phyloP scores from a whole-genome alignment of 2,888 invertebrate genomes.

The Hipparchia semele region DNA sequence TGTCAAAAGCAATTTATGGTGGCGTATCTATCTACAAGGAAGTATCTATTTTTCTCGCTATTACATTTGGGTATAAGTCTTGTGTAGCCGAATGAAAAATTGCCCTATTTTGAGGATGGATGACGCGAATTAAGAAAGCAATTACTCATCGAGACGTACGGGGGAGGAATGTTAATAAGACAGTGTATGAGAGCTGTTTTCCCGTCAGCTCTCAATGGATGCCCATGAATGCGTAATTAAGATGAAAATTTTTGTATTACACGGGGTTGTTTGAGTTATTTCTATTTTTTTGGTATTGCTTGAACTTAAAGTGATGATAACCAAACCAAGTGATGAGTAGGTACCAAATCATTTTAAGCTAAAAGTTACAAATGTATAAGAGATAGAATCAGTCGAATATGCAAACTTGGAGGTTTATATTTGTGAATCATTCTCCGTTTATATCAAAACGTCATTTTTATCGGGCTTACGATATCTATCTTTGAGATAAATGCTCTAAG shows the following conservation, averaged over 20 bases:
- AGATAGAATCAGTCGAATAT: too few relatives aligned
- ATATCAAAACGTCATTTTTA: too few relatives aligned
- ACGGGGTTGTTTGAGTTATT: conserved; percentile 7
- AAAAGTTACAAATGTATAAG: too few relatives aligned
- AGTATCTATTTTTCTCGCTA: conserved; percentile 51
- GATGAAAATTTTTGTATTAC: conserved; percentile 50
- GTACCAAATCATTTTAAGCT: not conserved
- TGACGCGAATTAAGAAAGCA: conserved; percentile 83
- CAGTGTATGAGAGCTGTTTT: conserved; percentile 72
- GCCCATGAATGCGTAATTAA: conserved; percentile 70
- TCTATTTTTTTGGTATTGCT: not conserved
- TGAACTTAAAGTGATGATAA: not conserved
- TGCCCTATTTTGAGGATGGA: conserved; percentile 81
- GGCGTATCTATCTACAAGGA: not conserved
- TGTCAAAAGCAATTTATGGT: not conserved
- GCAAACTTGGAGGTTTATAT: too few relatives aligned
- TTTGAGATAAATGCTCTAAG: too few relatives aligned
- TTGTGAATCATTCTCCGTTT: too few relatives aligned
- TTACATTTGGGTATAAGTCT: conserved; percentile 51
- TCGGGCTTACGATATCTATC: too few relatives aligned
- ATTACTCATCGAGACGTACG: conserved; percentile 81
- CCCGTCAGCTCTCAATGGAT: conserved; percentile 68
- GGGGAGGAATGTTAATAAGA: conserved; percentile 81
- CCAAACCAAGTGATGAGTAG: too few relatives aligned
- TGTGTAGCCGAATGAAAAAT: conserved; percentile 76